Base-by-base conservation (phyloP, 1,140 invertebrate species). In the Capitella teleta region DNA sequence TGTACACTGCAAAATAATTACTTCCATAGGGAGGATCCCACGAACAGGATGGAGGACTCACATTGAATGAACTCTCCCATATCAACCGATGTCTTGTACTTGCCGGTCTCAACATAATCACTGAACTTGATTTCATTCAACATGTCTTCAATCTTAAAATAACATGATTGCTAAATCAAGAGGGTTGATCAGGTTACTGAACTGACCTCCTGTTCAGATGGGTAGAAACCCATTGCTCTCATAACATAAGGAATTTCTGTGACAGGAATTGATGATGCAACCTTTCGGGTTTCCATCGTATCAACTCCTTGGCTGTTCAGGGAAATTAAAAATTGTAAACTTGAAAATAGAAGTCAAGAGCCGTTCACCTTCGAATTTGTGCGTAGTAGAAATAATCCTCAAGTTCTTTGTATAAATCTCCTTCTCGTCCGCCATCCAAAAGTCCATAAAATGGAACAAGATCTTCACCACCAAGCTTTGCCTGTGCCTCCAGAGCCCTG, bases 341-440 rank as follows among this genome's bases (percentile, higher is more conserved):
- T 16, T 4, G 2, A 5, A 12, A 6, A 3, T 40, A n/a, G 4
- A 40, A 14, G 38, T 40, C n/a, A 37, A n/a, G 3, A n/a, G 6
- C 16, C 21, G 36, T 37, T 14, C 10, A 70, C 69, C 59, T 63
- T 57, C 70, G 64, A 19, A 85, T 81, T 70, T 84, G 80, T 51
- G 80, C 78, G 64, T 82, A 84, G 64, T 83, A 82, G 64, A 85
- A 84, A 30, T 82, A 68, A 57, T 83, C 79, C 49, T 81, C 68
- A 44, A 84, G 78, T 65, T 84, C 82, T 25, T 78, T 75, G 52
- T 82, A 80, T 19, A 83, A 66, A 73, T 79, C 81, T 16, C 81
- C 81, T 18, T 70, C 64, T 38, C 67, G 48, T 10, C 73, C 73
- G 14, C 72, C 72, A 23, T 73, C 67, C 45, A 75, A 47, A 19